Evolutionary conservation across 2,888 invertebrate genomes (phyloP), one percentile per base, ranked within the genome.

Genomic region (Minunthozetes semirufus): DNA sequence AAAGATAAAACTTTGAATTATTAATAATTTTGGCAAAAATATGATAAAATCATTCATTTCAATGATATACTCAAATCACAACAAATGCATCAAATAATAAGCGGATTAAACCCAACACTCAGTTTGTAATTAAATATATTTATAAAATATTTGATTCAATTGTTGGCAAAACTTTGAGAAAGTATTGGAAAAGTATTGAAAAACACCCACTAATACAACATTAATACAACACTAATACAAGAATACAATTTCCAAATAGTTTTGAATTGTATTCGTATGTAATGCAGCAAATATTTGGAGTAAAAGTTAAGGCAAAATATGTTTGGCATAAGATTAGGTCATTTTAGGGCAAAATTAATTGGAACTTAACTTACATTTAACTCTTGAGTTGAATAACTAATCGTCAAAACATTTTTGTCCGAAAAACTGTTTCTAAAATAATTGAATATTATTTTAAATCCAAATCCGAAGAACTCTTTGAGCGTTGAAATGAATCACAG

Each of bases 321-420:
- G 33, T 33, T 33, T 6, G 33, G 33, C 33, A 33, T 33, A 33
- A 33, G 33, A 33, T 33, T 33, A 33, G 33, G 33, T 33, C 33
- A 33, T 6, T 33, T 33, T 33, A 9, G 33, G 33, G 33, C 33
- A 33, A 33, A 50, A 56, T 4, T 56, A 56, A 56, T 56, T 56
- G 25, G 56, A 56, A 56, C 56, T 56, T 56, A 56, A 56, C 56
- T 56, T 56, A 56, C 56, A 56, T 56, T 56, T 56, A 25, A 25
- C 22, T 56, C 19, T 25, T 25, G 17, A 56, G n/a, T 25, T 50
- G 50, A 50, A 13, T n/a, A n/a, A 17, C 17, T 25, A 56, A 22
- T 56, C 48, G 48, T 48, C 48, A 48, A 48, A 11, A 48, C 48
- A 48, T 48, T 17, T 2, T 48, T 48, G 48, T 13, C 6, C 42